A percentile compares a stretch with the other conserved stretches of the same genome.
Evolutionary conservation across 2,113 vertebrate species (phyloP).

Genomic region (Columba janthina): DNA sequence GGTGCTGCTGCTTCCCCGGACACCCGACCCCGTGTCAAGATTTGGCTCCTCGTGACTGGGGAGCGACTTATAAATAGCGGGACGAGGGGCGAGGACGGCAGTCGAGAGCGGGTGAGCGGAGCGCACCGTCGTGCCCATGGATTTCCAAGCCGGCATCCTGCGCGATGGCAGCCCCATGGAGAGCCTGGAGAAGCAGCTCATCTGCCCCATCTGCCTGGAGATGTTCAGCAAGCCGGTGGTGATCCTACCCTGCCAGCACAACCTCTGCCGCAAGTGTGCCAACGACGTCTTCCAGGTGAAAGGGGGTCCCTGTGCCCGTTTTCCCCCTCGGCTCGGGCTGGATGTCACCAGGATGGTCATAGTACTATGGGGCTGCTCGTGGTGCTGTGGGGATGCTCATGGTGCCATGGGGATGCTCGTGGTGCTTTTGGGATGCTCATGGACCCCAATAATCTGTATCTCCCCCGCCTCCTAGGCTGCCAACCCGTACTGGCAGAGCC

Average conservation of each 20-base stretch:
- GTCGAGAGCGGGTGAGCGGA: background rate
- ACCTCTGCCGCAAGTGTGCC: slow-evolving; percentile 95
- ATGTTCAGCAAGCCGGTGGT: slow-evolving; percentile 97
- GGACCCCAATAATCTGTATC: background rate
- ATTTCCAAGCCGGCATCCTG: slow-evolving; percentile 77
- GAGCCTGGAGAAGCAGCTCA: slow-evolving; percentile 95
- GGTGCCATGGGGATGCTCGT: background rate
- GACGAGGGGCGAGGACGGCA: background rate
- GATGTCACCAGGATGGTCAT: background rate
- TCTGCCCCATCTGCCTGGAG: slow-evolving; percentile 96
- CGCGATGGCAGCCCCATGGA: slow-evolving; percentile 85
- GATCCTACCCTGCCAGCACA: slow-evolving; percentile 96
- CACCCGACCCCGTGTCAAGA: slow-evolving; percentile 55
- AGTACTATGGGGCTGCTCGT: background rate
- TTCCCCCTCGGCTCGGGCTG: rapidly evolving
- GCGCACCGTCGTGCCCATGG: slow-evolving; percentile 27
- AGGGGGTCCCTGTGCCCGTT: rapidly evolving
- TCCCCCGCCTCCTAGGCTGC: slow-evolving; percentile 63
- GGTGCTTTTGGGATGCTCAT: background rate
- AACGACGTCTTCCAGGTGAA: slow-evolving; percentile 92
- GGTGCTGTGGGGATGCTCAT: background rate
- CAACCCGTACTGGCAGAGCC: slow-evolving; percentile 79
- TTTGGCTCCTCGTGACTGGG: slow-evolving; percentile 59
- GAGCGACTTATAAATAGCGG: slow-evolving; percentile 74
- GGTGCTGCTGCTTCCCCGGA: slow-evolving; percentile 46